Evolutionary conservation across 2,113 vertebrate species (phyloP).

Genomic region (Triplophysa dalaica): DNA sequence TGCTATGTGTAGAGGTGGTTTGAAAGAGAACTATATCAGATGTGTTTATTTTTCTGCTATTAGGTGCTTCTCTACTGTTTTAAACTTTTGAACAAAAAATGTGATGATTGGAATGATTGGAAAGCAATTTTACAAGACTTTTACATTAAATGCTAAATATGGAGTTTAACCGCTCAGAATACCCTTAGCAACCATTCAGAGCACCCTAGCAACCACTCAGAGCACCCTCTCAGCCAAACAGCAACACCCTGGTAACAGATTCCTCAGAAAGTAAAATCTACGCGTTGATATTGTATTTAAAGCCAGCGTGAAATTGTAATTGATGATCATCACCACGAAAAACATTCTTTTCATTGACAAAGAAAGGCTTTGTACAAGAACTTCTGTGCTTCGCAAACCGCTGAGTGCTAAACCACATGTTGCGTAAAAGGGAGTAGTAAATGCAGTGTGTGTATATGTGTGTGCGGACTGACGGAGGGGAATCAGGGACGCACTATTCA

Average conservation of each 20-base stretch:
- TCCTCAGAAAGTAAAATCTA: neutral
- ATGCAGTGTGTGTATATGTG: conserved; percentile 42
- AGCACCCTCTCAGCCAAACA: neutral
- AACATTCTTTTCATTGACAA: conserved; percentile 25
- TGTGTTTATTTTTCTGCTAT: too few species aligned
- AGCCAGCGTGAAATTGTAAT: neutral
- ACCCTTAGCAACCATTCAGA: too few species aligned
- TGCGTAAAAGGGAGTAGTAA: conserved; percentile 49
- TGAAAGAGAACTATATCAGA: too few species aligned
- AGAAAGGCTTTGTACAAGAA: conserved; percentile 22
- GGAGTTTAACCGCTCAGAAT: neutral
- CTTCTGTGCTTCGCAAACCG: conserved; percentile 36
- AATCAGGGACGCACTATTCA: conserved; percentile 48
- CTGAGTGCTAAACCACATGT: conserved; percentile 52
- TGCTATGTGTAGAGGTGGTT: too few species aligned
- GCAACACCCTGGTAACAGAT: neutral
- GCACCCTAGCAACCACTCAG: neutral
- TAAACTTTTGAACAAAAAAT: too few species aligned
- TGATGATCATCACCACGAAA: neutral
- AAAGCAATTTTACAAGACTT: too few species aligned
- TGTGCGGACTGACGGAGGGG: conserved; percentile 37
- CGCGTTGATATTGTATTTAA: neutral
- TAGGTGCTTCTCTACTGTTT: too few species aligned
- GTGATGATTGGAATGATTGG: too few species aligned
- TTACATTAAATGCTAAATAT: neutral